Base-by-base conservation (phyloP, 1,140 invertebrate species). In the Diploscapter pachys region DNA sequence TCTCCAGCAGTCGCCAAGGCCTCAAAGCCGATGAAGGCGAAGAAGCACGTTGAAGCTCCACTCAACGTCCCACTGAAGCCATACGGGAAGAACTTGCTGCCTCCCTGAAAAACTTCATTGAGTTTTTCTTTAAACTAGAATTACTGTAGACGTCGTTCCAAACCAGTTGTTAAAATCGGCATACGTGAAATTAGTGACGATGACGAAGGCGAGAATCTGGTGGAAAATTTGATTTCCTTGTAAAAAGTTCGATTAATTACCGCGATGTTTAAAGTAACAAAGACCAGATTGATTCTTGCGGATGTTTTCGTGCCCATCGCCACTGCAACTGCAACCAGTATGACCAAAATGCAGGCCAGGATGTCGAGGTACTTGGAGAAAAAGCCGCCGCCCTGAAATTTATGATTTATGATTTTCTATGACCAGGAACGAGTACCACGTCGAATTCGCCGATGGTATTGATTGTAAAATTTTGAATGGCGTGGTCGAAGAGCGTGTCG, bases 41-140 rank as follows among this genome's bases (percentile, higher is more conserved):
- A 95, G 86, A 95, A 95, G 86, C 93, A 94, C 66, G 92, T 93
- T 0, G 93, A 93, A 0, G 93, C 93, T 0, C 93, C 93, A 0
- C 89, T 88, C 90, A 87, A 72, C 71, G 85, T 80, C 4, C 93
- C 93, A 3, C 89, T 88, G 4, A 93, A 81, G 0, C 93, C 93
- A 85, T 90, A 94, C 0, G 93, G 93, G 85, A 92, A 89, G 82
- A 94, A 95, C 3, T 92, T 92, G 4, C 54, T 54, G 9, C n/a
- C 13, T 5, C 63, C 48, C 9, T 5, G 49, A 48, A 54, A 2
- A 5, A 8, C 0, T 2, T 59, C 51, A 48, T 68, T 11, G n/a
- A 68, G 66, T 8, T 68, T 53, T 9, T 65, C n/a, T 65, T 48
- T 65, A 11, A 11, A 2, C 63, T 59, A 59, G 31, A 59, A 59